phyloP scores from a whole-genome alignment of 92 coral and sea anemone species.

The Phenganax stokvisi region DNA sequence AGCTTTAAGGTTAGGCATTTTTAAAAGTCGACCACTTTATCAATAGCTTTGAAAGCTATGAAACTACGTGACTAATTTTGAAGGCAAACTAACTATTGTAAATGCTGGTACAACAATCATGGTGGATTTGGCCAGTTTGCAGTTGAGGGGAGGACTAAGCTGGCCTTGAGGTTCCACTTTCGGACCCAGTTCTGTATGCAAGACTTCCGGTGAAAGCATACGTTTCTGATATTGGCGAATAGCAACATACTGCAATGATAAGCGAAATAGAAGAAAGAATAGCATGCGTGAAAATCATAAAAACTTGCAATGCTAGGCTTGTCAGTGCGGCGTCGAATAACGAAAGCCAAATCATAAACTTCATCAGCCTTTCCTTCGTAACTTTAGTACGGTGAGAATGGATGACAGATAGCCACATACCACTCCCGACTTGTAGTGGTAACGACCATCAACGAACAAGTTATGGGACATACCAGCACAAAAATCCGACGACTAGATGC shows the following conservation, averaged over 20 bases:
- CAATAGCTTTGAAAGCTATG: background rate
- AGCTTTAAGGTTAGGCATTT: too few relatives aligned
- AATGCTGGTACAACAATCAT: background rate
- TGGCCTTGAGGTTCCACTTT: background rate
- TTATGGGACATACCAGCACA: background rate
- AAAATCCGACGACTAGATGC: background rate
- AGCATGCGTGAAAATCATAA: background rate
- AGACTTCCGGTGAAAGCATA: background rate
- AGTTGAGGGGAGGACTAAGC: background rate
- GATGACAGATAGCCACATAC: background rate
- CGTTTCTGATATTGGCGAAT: too few relatives aligned
- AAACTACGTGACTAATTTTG: background rate
- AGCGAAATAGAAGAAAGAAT: background rate
- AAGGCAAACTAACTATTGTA: background rate
- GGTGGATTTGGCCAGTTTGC: background rate
- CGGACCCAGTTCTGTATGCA: background rate
- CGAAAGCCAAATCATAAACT: background rate
- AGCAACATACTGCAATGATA: background rate
- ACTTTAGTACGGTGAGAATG: background rate
- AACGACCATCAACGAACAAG: background rate
- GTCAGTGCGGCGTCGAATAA: background rate
- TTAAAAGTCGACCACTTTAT: background rate
- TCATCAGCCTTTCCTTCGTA: background rate
- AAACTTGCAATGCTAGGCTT: background rate
- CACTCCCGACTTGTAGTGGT: background rate